Evolutionary conservation across 2,113 vertebrate species (phyloP).

Genomic region (Phoenicopterus ruber): DNA sequence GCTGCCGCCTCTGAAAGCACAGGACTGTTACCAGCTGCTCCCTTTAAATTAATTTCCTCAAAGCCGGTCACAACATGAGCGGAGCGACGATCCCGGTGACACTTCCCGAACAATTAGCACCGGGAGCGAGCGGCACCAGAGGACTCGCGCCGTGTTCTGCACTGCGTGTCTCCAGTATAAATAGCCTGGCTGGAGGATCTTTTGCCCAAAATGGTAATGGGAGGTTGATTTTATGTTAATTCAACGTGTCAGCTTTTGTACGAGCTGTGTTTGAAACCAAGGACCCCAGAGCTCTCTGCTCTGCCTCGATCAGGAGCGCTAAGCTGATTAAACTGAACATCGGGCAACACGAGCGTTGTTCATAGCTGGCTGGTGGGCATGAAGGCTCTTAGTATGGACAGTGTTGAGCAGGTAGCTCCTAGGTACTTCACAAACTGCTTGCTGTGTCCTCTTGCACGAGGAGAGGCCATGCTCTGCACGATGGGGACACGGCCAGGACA

Average conservation of each 20-base stretch:
- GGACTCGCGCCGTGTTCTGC: not conserved
- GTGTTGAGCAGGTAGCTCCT: not conserved
- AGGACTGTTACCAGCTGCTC: conserved; percentile 51
- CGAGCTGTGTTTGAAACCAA: conserved; percentile 45
- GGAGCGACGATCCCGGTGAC: not conserved
- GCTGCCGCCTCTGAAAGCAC: not conserved
- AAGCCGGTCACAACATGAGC: not conserved
- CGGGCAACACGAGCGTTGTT: not conserved
- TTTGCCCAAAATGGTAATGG: conserved; percentile 22
- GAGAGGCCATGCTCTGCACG: accelerated
- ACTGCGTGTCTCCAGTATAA: not conserved
- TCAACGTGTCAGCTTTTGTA: conserved; percentile 58
- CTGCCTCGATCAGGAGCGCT: not conserved
- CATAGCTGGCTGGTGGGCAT: not conserved
- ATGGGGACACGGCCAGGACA: not conserved
- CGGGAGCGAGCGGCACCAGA: not conserved
- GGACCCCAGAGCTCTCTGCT: not conserved
- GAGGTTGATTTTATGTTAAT: conserved; percentile 62
- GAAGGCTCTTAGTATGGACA: not conserved
- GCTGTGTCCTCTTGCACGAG: not conserved
- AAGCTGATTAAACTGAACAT: not conserved
- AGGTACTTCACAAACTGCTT: not conserved
- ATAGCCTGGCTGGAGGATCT: conserved; percentile 32
- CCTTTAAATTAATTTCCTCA: conserved; percentile 45
- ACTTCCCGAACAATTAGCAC: conserved; percentile 46